A percentile compares a stretch with the other conserved stretches of the same genome.
Conservation (phyloP, 2,797 vertebrate species). For the Propithecus deckenii region DNA sequence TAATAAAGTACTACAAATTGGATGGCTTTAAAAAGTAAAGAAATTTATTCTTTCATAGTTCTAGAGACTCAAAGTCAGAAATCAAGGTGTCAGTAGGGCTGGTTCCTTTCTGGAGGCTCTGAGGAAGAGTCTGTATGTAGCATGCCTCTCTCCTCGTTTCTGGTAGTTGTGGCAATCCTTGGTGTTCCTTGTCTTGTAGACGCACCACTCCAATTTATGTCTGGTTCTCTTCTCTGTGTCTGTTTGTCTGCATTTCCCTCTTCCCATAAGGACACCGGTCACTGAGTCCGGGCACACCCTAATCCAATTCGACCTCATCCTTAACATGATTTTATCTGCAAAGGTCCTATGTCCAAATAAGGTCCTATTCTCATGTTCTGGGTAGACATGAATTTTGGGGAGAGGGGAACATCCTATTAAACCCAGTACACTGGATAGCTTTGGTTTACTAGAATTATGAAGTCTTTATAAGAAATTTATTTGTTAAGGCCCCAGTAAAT, state of each 20-base stretch:
- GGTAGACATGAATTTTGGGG: background rate
- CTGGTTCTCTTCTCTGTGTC: background rate
- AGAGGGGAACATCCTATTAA: background rate
- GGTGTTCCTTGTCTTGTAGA: background rate
- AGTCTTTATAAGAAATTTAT: background rate
- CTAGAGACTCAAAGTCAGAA: background rate
- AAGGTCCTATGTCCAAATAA: background rate
- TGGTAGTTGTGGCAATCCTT: background rate
- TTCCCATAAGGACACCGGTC: background rate
- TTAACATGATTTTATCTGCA: background rate
- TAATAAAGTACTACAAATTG: background rate
- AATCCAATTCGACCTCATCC: background rate
- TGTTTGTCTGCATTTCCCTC: background rate
- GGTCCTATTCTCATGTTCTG: background rate
- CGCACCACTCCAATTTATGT: background rate
- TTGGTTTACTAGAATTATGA: background rate
- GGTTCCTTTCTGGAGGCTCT: background rate
- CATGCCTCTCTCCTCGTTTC: background rate
- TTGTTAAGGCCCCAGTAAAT: background rate
- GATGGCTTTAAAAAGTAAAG: background rate
- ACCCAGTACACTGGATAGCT: background rate
- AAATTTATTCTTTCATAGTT: background rate
- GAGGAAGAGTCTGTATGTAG: background rate
- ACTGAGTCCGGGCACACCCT: background rate
- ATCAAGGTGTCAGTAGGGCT: background rate